Evolutionary conservation across 2,113 vertebrate species (phyloP).

Genomic region (Chaetura pelagica): DNA sequence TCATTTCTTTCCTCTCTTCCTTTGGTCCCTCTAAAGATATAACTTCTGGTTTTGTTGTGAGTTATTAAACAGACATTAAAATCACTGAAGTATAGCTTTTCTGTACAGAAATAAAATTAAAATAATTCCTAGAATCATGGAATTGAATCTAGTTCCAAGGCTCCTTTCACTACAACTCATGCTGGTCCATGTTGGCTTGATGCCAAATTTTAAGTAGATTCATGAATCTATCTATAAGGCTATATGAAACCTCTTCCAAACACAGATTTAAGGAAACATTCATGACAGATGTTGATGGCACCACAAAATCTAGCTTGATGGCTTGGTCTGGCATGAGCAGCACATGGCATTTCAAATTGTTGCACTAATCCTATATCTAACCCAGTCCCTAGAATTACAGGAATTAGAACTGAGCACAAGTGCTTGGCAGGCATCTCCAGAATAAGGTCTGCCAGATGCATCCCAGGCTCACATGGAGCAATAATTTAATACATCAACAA

Average conservation of each 20-base stretch:
- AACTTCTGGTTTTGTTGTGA: background rate
- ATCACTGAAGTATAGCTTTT: background rate
- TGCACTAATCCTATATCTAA: constrained; percentile 8
- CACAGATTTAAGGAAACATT: background rate
- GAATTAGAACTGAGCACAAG: background rate
- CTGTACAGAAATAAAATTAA: background rate
- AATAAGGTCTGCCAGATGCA: background rate
- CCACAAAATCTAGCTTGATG: constrained; percentile 4
- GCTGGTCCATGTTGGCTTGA: background rate
- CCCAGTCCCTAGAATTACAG: background rate
- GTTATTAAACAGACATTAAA: constrained; percentile 25
- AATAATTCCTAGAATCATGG: background rate
- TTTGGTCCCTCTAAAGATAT: constrained; percentile 12
- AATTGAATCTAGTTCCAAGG: background rate
- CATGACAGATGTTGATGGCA: constrained; percentile 27
- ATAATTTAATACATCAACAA: background rate
- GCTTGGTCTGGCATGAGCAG: background rate
- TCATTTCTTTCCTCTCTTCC: constrained; percentile 45
- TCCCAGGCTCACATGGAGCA: background rate
- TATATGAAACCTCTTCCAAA: background rate
- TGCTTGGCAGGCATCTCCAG: background rate
- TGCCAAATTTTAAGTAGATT: background rate
- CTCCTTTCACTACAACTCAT: background rate
- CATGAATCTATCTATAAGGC: background rate
- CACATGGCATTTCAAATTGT: background rate